Percentiles rank a stretch among this genome's conserved stretches.
These are phyloP conservation scores for Alviniconcha marisindica DNA, from an alignment of 1,140 invertebrate genomes.

Conservation along the genomic window DNA sequence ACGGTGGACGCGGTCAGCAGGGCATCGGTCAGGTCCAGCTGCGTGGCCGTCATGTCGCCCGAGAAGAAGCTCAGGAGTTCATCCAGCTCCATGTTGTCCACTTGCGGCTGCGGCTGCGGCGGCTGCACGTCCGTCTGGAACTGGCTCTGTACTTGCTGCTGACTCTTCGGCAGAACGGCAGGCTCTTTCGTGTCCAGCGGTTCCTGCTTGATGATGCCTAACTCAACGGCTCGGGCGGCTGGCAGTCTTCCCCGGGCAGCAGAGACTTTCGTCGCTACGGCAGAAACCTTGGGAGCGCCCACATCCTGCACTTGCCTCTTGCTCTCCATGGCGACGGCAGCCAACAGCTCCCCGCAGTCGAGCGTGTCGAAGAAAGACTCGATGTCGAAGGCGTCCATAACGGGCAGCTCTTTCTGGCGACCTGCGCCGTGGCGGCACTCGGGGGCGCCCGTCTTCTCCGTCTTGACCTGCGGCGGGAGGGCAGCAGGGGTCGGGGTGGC, in stretches of 20 bases:
- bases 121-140: constrained; percentile 36
- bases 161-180: constrained; percentile 42
- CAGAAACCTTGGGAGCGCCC: neutral
- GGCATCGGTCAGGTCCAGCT: constrained; percentile 35
- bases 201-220: constrained; percentile 2
- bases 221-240: neutral
- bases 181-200: neutral
- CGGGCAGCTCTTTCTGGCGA: constrained; percentile 63
- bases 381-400: constrained; percentile 66
- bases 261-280: neutral
- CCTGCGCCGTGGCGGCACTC: neutral
- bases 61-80: constrained; percentile 60
- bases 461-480: neutral
- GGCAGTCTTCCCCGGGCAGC: neutral
- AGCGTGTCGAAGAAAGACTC: constrained; percentile 69
- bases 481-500: neutral
- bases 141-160: constrained; percentile 44
- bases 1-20: constrained; percentile 31
- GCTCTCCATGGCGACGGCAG: neutral
- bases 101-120: neutral
- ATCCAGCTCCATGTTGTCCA: constrained; percentile 59
- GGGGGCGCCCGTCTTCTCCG: neutral
- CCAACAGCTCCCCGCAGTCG: neutral
- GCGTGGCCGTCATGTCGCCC: constrained; percentile 43
- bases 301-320: neutral